These are phyloP conservation scores for Enteromius paludinosus DNA, from an alignment of 2,797 vertebrate genomes.

Conservation along the genomic window DNA sequence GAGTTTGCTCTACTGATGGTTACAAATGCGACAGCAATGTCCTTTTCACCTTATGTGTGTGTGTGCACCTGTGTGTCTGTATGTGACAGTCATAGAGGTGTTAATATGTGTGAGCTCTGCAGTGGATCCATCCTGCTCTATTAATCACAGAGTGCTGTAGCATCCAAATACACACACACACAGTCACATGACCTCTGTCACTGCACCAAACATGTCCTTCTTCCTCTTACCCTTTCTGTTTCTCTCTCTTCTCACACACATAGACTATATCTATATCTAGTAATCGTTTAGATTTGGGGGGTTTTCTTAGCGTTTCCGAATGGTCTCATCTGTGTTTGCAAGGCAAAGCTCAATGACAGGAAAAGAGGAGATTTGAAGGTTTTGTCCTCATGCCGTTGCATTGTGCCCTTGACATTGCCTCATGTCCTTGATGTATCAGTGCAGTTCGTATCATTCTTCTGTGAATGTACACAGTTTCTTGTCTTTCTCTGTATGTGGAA, in stretches of 20 bases:
- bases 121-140: slow-evolving; percentile 28
- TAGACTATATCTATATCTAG: background rate
- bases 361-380: background rate
- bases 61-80: background rate
- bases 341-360: background rate
- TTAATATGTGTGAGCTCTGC: slow-evolving; percentile 27
- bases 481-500: background rate
- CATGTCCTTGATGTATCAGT: background rate
- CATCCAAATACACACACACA: slow-evolving; percentile 11
- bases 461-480: background rate
- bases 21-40: slow-evolving; percentile 17
- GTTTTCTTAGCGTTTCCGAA: background rate
- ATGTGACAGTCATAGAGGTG: slow-evolving; percentile 14
- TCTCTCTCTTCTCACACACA: background rate
- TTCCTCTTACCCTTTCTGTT: slow-evolving; percentile 2
- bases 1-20: slow-evolving; percentile 21
- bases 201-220: slow-evolving; percentile 19
- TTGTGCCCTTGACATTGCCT: slow-evolving; percentile 2
- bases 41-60: background rate
- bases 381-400: background rate
- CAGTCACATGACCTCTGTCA: slow-evolving; percentile 26
- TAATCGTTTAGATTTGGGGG: background rate
- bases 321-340: background rate
- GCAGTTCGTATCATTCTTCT: background rate
- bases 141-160: slow-evolving; percentile 6